These are phyloP conservation scores for Shinisaurus crocodilurus DNA, from an alignment of 2,113 vertebrate species.

Conservation along the genomic window DNA sequence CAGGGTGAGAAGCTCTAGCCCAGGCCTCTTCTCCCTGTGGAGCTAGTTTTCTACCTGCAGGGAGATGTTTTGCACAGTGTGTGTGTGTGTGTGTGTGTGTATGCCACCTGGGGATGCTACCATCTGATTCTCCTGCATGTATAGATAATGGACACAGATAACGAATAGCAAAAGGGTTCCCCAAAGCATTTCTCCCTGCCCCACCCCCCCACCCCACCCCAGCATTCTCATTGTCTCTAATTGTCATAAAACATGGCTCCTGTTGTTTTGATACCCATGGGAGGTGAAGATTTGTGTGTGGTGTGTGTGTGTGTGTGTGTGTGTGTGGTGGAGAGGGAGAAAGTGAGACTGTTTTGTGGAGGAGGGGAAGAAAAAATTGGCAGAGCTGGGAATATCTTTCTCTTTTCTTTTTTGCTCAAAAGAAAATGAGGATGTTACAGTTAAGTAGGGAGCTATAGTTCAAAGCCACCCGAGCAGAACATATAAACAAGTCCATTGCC, in stretches of 20 bases:
- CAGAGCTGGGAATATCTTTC: neutral
- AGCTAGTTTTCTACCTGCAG: neutral
- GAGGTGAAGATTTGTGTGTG: neutral
- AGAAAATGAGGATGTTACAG: neutral
- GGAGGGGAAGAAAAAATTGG: neutral
- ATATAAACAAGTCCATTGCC: conserved; percentile 44
- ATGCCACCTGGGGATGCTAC: neutral
- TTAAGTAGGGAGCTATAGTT: conserved; percentile 14
- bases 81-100: neutral
- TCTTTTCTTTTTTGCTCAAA: neutral
- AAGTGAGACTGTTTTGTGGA: accelerated
- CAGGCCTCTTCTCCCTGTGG: neutral
- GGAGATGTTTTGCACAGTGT: neutral
- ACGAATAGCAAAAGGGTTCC: neutral
- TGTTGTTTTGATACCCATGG: neutral
- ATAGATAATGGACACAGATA: neutral
- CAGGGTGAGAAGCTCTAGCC: neutral
- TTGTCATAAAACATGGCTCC: neutral
- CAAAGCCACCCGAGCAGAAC: conserved; percentile 5
- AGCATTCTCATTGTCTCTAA: neutral
- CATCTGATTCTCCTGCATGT: neutral
- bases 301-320: neutral
- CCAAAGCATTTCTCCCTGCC: neutral
- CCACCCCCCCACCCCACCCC: neutral
- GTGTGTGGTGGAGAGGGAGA: neutral